phyloP scores from a whole-genome alignment of 2,113 vertebrate genomes.

The Passerina amoena region DNA sequence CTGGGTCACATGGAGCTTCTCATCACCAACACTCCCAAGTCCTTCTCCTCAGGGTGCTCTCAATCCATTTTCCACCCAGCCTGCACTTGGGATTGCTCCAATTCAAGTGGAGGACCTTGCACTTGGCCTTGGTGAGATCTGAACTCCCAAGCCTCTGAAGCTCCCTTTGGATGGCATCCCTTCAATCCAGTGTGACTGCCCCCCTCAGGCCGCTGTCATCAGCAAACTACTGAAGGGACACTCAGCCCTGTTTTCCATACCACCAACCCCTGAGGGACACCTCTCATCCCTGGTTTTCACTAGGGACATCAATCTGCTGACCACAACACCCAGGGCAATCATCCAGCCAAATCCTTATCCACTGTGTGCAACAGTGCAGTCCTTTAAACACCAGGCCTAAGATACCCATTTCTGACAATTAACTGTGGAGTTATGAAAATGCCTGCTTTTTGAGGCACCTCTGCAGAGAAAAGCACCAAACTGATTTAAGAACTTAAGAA shows the following conservation, averaged over 20 bases:
- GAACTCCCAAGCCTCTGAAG: neutral
- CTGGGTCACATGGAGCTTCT: neutral
- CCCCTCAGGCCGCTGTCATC: neutral
- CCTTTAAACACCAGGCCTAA: neutral
- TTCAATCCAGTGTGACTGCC: neutral
- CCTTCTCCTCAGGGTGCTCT: neutral
- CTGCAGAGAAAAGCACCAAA: neutral
- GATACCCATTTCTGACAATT: neutral
- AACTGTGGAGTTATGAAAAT: neutral
- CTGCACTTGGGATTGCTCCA: neutral
- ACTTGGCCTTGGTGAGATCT: neutral
- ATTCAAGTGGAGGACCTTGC: neutral
- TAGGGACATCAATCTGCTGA: neutral
- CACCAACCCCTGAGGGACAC: neutral
- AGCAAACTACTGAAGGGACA: neutral
- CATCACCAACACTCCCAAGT: neutral
- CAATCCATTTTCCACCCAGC: neutral
- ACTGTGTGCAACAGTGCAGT: neutral
- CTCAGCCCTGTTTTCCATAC: neutral
- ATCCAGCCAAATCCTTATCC: neutral
- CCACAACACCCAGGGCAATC: neutral
- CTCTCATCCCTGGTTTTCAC: neutral
- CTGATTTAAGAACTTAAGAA: neutral
- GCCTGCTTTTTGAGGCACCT: neutral
- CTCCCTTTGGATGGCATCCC: neutral